Percentiles rank a stretch among this genome's conserved stretches.
phyloP scores from a whole-genome alignment of 2,888 invertebrate species.

The Chrysomela aeneicollis region DNA sequence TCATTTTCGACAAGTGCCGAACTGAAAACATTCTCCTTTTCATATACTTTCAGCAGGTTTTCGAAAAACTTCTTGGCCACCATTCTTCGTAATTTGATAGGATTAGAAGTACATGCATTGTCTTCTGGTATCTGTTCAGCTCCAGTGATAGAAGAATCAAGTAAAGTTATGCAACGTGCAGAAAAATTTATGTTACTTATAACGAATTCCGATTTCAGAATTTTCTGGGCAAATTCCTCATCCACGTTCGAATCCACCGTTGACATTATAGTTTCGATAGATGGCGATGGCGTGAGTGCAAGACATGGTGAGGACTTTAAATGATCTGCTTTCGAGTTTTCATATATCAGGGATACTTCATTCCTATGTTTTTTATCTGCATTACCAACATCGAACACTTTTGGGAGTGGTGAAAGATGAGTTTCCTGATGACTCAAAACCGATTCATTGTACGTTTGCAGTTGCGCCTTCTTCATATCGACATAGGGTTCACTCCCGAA shows the following conservation, averaged over 20 bases:
- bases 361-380: no score
- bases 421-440: no score
- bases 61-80: conserved; percentile 38
- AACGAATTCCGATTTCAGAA: conserved; percentile 16
- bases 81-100: conserved; percentile 19
- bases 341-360: neutral
- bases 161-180: conserved; percentile 21
- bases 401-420: no score
- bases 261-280: neutral
- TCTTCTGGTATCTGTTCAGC: no score
- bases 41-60: conserved; percentile 39
- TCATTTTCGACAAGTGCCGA: conserved; percentile 36
- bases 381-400: no score
- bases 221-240: conserved; percentile 11
- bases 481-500: conserved; percentile 21
- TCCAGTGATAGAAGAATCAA: neutral
- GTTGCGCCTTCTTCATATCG: neutral
- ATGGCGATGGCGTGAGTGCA: neutral
- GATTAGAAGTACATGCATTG: no score
- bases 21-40: conserved; percentile 39
- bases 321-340: neutral
- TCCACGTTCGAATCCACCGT: conserved; percentile 12
- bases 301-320: neutral
- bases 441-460: conserved; percentile 4
- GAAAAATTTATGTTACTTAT: conserved; percentile 23